phyloP scores from a whole-genome alignment of 2,888 invertebrate genomes.

The Volucella bombylans region DNA sequence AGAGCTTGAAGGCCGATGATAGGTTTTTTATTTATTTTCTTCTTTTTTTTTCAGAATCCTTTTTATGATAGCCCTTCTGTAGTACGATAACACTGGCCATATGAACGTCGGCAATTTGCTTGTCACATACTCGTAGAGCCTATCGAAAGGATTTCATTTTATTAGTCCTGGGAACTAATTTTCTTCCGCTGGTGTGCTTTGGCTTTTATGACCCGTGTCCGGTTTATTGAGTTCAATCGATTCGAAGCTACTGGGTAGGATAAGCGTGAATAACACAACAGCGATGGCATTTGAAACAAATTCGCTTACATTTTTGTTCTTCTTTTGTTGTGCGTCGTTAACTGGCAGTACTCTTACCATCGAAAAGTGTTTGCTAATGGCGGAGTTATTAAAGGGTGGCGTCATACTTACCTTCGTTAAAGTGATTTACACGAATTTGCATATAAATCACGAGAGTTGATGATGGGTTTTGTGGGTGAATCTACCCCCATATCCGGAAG shows the following conservation, averaged over 20 bases:
- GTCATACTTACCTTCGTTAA: neutral
- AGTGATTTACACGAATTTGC: slow-evolving; percentile 32
- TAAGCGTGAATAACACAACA: slow-evolving; percentile 4
- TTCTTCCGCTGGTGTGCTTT: slow-evolving; percentile 26
- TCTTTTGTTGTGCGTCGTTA: slow-evolving; percentile 2
- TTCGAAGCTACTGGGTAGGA: slow-evolving; percentile 9
- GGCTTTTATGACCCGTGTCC: slow-evolving; percentile 43
- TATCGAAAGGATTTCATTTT: slow-evolving; percentile 35
- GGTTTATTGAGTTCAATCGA: slow-evolving; percentile 60
- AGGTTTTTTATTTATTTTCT: slow-evolving; percentile 3
- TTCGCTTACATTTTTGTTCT: neutral
- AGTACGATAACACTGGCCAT: neutral
- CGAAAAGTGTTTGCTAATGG: slow-evolving; percentile 37
- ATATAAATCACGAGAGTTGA: slow-evolving; percentile 36
- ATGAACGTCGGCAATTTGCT: slow-evolving; percentile 46
- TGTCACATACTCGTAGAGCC: slow-evolving; percentile 20
- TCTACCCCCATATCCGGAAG: slow-evolving; percentile 1
- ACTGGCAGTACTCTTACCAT: slow-evolving; percentile 20
- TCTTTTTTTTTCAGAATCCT: neutral
- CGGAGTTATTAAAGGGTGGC: neutral
- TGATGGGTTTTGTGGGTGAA: slow-evolving; percentile 15
- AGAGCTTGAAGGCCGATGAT: slow-evolving; percentile 24
- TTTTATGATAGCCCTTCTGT: too few species aligned
- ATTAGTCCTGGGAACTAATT: slow-evolving; percentile 27
- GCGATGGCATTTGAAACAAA: slow-evolving; percentile 32